These are phyloP conservation scores for Drosophila multiciliata DNA, from an alignment of 2,888 invertebrate genomes.

Conservation along the genomic window DNA sequence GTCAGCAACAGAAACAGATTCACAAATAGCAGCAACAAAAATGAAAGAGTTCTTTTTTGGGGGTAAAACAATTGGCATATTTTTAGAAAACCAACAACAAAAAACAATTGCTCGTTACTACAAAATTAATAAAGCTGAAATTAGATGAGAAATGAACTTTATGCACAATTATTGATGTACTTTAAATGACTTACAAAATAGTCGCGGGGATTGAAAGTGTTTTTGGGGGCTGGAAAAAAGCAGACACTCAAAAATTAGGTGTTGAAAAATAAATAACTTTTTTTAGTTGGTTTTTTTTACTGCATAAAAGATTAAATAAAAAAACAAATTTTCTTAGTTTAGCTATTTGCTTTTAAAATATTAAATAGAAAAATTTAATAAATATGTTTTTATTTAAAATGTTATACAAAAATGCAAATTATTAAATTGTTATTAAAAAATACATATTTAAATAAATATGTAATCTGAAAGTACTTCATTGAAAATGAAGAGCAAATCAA, in stretches of 20 bases:
- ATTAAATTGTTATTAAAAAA: background rate
- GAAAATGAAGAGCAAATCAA: background rate
- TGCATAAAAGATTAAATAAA: background rate
- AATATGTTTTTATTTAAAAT: background rate
- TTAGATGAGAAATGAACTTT: slow-evolving; percentile 53
- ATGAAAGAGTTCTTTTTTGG: slow-evolving; percentile 11
- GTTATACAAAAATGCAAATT: background rate
- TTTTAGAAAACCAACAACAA: slow-evolving; percentile 20
- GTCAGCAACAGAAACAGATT: slow-evolving; percentile 41
- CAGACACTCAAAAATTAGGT: background rate
- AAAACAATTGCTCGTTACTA: slow-evolving; percentile 61
- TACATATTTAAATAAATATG: background rate
- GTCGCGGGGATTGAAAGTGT: background rate
- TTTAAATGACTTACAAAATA: slow-evolving; percentile 31
- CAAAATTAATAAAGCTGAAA: slow-evolving; percentile 78
- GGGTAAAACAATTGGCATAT: slow-evolving; percentile 44
- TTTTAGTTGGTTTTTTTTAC: background rate
- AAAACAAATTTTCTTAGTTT: background rate
- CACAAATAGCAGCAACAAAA: slow-evolving; percentile 23
- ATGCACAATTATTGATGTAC: slow-evolving; percentile 68
- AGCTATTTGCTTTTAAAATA: background rate
- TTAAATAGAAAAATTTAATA: too few relatives aligned
- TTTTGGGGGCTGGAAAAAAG: background rate
- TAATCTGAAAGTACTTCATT: background rate
- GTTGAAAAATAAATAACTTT: background rate